Evolutionary conservation across 2,797 vertebrate genomes (phyloP), one percentile per base, ranked within the genome.

Genomic region (Adelosebastes latens): DNA sequence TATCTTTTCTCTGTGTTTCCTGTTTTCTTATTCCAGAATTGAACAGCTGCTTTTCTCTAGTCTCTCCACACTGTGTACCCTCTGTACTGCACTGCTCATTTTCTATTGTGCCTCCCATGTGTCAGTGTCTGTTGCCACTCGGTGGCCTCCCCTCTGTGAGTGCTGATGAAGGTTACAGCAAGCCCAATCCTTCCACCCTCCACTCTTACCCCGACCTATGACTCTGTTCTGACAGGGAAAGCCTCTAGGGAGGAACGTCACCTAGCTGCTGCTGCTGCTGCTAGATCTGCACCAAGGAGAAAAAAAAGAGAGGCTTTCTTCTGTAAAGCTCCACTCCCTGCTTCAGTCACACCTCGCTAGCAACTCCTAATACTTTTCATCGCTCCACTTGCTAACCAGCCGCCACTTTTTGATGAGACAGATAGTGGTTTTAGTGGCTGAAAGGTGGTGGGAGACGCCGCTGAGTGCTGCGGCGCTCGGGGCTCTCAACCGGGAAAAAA

Each of bases 281-380:
- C 80, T 72, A 68, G 36, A 65, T 65, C 76, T 70, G n/a, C 52
- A 81, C 70, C 59, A 27, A 60, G 72, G 59, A 32, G 79, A 80
- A 82, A 59, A 80, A 82, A 71, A 16, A 70, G 24, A 78, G 55
- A 78, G 25, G 8, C 67, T 71, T 79, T 87, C 78, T 85, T 81
- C 72, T 59, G 68, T 34, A 81, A 86, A 83, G 86, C 83, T 86
- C 46, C 65, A 24, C 74, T 89, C 80, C 49, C 70, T 71, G 75
- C 77, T 78, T 84, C 80, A 72, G 88, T 92, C 93, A 92, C 86
- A 91, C 87, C 80, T 93, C 69, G 60, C 82, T 82, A 80, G 79
- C 58, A 75, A 82, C 86, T 84, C 82, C 79, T 92, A 91, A 92
- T 89, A 87, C 83, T 82, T 91, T 89, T 88, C 83, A 87, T 86